phyloP scores from a whole-genome alignment of 2,113 vertebrate species.

The Salvator merianae region DNA sequence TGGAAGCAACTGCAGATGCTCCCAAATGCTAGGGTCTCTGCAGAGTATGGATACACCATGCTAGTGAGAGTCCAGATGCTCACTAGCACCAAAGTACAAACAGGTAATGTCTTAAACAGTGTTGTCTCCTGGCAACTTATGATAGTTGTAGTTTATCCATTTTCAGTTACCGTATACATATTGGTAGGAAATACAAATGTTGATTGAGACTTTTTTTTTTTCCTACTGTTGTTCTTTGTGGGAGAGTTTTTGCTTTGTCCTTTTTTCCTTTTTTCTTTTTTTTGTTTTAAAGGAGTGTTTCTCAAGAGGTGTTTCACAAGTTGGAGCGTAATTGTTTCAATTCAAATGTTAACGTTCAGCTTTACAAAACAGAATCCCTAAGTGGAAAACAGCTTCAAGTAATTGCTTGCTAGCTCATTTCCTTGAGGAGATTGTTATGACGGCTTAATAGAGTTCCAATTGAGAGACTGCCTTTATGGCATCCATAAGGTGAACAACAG shows the following conservation, averaged over 20 bases:
- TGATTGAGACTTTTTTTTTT: not conserved
- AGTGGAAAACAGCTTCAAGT: conserved; percentile 12
- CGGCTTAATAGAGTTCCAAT: conserved; percentile 20
- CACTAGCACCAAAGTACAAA: too few species aligned
- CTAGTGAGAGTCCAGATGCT: too few species aligned
- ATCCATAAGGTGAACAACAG: not conserved
- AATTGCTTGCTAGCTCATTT: not conserved
- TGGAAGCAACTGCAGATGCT: too few species aligned
- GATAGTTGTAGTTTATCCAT: too few species aligned
- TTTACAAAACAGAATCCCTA: not conserved
- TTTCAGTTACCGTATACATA: not conserved
- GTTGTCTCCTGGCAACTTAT: not conserved
- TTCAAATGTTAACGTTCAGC: not conserved
- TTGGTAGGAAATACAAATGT: not conserved
- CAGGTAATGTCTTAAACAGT: too few species aligned
- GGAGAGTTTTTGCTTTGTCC: not conserved
- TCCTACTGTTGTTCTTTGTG: not conserved
- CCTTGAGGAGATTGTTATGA: not conserved
- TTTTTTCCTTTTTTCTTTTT: not conserved
- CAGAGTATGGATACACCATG: too few species aligned
- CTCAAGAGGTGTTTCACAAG: conserved; percentile 10
- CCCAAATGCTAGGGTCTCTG: too few species aligned
- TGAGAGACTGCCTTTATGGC: not conserved
- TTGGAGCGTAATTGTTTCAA: not conserved
- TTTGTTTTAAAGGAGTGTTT: not conserved